Evolutionary conservation across 2,113 vertebrate genomes (phyloP).

Genomic region (Cynopterus brachyotis): DNA sequence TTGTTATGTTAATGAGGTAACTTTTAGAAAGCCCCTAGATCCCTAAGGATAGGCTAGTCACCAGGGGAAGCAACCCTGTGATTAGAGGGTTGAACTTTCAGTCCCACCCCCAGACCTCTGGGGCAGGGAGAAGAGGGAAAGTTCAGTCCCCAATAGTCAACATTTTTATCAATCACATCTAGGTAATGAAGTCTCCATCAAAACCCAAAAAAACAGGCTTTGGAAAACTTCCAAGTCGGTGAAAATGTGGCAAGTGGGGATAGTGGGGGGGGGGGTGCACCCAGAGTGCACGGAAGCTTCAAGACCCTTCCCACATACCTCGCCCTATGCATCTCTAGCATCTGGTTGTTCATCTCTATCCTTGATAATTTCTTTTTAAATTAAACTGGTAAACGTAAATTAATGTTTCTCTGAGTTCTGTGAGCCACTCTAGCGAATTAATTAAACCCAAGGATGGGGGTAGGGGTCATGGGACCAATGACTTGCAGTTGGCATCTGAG

Average conservation of each 20-base stretch:
- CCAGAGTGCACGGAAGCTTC: not conserved
- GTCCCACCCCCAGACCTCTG: not conserved
- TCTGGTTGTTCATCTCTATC: not conserved
- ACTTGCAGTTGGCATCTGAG: not conserved
- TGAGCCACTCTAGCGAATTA: not conserved
- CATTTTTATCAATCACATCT: not conserved
- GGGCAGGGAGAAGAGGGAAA: not conserved
- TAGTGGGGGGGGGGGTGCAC: not conserved
- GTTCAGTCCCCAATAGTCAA: not conserved
- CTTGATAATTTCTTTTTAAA: not conserved
- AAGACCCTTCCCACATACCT: not conserved
- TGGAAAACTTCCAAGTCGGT: not conserved
- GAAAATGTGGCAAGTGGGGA: not conserved
- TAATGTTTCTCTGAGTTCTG: not conserved
- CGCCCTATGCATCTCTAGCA: not conserved
- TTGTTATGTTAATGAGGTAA: not conserved
- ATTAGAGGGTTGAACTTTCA: not conserved
- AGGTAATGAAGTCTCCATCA: not conserved
- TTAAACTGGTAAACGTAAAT: not conserved
- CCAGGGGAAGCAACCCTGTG: not conserved
- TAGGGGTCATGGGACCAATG: not conserved
- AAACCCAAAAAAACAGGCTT: not conserved
- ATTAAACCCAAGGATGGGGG: not conserved
- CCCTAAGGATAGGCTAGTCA: not conserved
- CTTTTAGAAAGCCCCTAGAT: not conserved